Base-by-base conservation (phyloP, 2,888 invertebrate species). In the Eristalis tenax region DNA sequence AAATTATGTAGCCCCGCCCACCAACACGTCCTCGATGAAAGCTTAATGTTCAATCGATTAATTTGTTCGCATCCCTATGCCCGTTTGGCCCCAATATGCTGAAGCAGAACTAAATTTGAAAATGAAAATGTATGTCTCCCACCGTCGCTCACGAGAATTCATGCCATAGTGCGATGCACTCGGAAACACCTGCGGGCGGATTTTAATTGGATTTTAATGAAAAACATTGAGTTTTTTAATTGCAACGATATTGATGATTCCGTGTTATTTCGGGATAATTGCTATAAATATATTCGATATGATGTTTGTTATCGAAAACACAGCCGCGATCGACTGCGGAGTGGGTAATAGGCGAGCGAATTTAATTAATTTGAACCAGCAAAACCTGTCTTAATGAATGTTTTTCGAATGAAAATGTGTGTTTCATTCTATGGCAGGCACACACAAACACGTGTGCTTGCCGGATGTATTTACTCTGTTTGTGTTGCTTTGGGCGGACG, bases 141-240 rank as follows among this genome's bases (percentile, higher is more conserved):
- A 18, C 61, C 43, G 11, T 10, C 38, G 11, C 32, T 38, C 23
- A 28, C 32, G 28, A 4, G 50, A 50, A 50, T 50, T 50, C 18
- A 18, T 50, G 50, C 18, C 50, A 50, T 50, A 28, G 32, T 13
- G 64, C 40, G 74, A 63, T 81, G 77, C 43, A 70, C 61, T 15
- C 23, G 26, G 50, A 73, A 78, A 78, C 82, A 83, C 86, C 83
- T 86, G 86, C 86, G 82, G 73, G 75, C 65, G 22, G 66, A 57
- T 83, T 86, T 86, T 86, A 86, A 86, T 86, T 86, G 86, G 74
- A 81, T 83, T 86, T 86, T 83, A 83, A 83, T 86, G 83, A 35
- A 83, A 86, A 83, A 81, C 78, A 83, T 73, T 73, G 63, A 57
- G 69, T 56, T 77, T 86, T 86, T 77, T 70, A 77, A 82, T 78